Percentiles rank a stretch among this genome's conserved stretches.
Evolutionary conservation across 23 tunicate genomes (phyloP).

Genomic region (Ascidia mentula): DNA sequence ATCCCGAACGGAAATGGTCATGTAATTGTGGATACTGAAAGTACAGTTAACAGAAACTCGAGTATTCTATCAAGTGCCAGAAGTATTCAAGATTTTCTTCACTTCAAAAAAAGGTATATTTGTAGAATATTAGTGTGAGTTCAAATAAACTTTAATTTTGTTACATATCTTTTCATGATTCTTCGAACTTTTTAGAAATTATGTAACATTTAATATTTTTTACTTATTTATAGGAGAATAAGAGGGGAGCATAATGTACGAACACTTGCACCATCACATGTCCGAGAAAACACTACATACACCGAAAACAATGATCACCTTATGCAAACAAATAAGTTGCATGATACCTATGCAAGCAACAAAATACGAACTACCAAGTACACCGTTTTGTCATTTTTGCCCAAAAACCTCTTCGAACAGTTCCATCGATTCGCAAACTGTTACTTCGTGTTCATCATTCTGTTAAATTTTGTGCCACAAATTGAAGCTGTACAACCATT

Average conservation of each 20-base stretch:
- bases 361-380: slow-evolving; percentile 88
- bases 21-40: not conserved
- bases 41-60: slow-evolving; percentile 23
- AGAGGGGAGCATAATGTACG: slow-evolving; percentile 58
- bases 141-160: not conserved
- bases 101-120: slow-evolving; percentile 57
- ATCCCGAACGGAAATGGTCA: not conserved
- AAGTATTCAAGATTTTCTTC: slow-evolving; percentile 51
- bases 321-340: slow-evolving; percentile 47
- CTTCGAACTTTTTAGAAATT: too few species aligned
- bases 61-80: slow-evolving; percentile 20
- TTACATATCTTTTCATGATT: not conserved
- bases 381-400: slow-evolving; percentile 85
- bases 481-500: slow-evolving; percentile 87
- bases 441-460: slow-evolving; percentile 87
- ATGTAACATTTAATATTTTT: slow-evolving; percentile 5
- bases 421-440: slow-evolving; percentile 99
- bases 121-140: not conserved
- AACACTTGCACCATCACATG: slow-evolving; percentile 35
- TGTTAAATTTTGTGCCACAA: slow-evolving; percentile 91
- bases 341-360: slow-evolving; percentile 58
- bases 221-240: slow-evolving; percentile 42
- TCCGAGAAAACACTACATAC: slow-evolving; percentile 15
- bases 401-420: slow-evolving; percentile 94
- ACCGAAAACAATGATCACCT: slow-evolving; percentile 35